Evolutionary conservation across 2,888 invertebrate genomes (phyloP).

Genomic region (Blastobasis lacticolella): DNA sequence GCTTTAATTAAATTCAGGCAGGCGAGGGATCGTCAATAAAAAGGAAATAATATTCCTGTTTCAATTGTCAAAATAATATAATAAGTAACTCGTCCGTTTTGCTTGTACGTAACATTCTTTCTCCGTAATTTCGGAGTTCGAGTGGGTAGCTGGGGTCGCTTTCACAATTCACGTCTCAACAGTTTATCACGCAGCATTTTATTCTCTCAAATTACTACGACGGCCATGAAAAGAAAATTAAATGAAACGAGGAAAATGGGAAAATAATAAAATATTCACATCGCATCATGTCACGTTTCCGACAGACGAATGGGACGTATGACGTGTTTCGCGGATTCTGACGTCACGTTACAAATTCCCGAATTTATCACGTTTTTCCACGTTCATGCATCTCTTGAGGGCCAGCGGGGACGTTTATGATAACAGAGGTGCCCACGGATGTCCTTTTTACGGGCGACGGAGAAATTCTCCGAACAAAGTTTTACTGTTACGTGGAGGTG

Average conservation of each 20-base stretch:
- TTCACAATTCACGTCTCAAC: constrained; percentile 24
- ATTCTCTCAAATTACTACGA: no score
- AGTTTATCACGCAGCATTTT: constrained; percentile 7
- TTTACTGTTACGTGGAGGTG: constrained; percentile 34
- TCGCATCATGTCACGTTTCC: constrained; percentile 2
- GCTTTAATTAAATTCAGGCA: constrained; percentile 55
- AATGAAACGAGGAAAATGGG: no score
- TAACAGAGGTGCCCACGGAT: constrained; percentile 39
- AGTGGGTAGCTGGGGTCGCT: constrained; percentile 14
- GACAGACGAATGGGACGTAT: constrained; percentile 8
- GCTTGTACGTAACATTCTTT: no score
- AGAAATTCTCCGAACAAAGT: constrained; percentile 40
- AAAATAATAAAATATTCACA: constrained; percentile 2
- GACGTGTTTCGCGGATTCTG: constrained; percentile 14
- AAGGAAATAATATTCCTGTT: constrained; percentile 28
- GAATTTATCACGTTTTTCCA: constrained; percentile 23
- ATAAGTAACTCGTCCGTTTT: no score
- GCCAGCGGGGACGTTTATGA: constrained; percentile 22
- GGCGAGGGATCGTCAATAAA: constrained; percentile 40
- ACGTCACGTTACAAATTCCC: constrained; percentile 29
- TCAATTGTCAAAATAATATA: no score
- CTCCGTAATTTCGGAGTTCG: not conserved
- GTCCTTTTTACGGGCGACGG: constrained; percentile 38
- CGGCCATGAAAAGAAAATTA: no score
- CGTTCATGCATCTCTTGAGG: constrained; percentile 21